Base-by-base conservation (phyloP, 1,140 invertebrate species). In the Drosophila punjabiensis region DNA sequence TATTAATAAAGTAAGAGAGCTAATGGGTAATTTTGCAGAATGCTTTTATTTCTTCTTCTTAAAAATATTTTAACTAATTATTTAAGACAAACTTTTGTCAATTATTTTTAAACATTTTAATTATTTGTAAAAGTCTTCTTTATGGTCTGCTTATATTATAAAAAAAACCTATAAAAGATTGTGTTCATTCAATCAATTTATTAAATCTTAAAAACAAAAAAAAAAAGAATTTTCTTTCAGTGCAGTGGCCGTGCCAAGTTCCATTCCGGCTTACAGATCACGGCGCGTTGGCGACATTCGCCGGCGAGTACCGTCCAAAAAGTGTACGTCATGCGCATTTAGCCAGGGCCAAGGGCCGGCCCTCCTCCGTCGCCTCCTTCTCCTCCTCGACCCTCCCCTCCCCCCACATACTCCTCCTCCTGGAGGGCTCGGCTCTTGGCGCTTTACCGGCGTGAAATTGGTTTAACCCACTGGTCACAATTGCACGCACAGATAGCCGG, bases 381-480 rank as follows among this genome's bases (percentile, higher is more conserved):
- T 13, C 10, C 20, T 16, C 16, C 35, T 11, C 47, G 58, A n/a
- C 10, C 37, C 30, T 10, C 58, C 28, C 24, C 0, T 9, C 45
- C 20, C 16, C 16, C 20, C 16, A 5, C 14, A 7, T 9, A 0
- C 18, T 30, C 13, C 5, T 16, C 47, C 24, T 13, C 16, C 6
- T 28, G 18, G 30, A 18, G 30, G n/a, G 11, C n/a, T 81, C 82
- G 86, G 82, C 84, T 89, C 79, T 81, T 89, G 85, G 89, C 82
- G 84, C 80, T 89, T 92, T 89, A 82, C 82, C 82, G 89, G 89
- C 89, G 89, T 92, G 89, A 92, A 92, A 92, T 92, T 92, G 89
- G 89, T 92, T 92, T 92, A 92, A 92, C 89, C 89, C 87, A 86
- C 86, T 89, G 86, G 86, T 89, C 86, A 89, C 86, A 89, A 89